Evolutionary conservation across 2,888 invertebrate genomes (phyloP).

Genomic region (Melipona beecheii): DNA sequence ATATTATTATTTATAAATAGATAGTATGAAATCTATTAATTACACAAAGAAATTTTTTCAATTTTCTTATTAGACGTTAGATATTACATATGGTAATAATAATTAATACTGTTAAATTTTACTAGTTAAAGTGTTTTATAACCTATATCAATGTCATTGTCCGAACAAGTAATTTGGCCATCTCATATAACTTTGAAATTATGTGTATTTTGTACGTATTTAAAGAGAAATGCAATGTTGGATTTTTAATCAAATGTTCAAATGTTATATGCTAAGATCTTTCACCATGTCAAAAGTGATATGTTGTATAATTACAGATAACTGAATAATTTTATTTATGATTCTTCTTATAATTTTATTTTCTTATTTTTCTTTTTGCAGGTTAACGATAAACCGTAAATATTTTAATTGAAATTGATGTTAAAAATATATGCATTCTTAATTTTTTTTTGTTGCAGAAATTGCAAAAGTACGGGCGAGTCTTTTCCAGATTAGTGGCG

Average conservation of each 20-base stretch:
- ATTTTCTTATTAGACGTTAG: too few species aligned
- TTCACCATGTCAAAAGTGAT: background rate
- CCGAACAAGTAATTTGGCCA: too few species aligned
- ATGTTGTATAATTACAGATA: background rate
- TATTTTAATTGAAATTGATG: background rate
- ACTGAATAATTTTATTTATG: background rate
- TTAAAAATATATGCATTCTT: background rate
- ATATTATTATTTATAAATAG: background rate
- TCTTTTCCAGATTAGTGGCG: slow-evolving; percentile 99
- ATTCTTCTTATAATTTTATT: background rate
- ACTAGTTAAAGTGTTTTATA: too few species aligned
- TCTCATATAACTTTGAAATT: too few species aligned
- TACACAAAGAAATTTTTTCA: background rate
- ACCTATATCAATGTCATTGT: too few species aligned
- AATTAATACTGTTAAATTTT: too few species aligned
- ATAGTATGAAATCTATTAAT: background rate
- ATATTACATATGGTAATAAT: too few species aligned
- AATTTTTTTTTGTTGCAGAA: slow-evolving; percentile 87
- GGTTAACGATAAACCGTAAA: background rate
- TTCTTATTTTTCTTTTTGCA: background rate
- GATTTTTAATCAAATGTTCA: background rate
- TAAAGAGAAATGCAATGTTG: too few species aligned
- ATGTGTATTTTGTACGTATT: too few species aligned
- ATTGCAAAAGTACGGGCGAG: slow-evolving; percentile 98
- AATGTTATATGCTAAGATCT: too few species aligned